These are phyloP conservation scores for Chrysomela aeneicollis DNA, from an alignment of 2,888 invertebrate species.

Conservation along the genomic window DNA sequence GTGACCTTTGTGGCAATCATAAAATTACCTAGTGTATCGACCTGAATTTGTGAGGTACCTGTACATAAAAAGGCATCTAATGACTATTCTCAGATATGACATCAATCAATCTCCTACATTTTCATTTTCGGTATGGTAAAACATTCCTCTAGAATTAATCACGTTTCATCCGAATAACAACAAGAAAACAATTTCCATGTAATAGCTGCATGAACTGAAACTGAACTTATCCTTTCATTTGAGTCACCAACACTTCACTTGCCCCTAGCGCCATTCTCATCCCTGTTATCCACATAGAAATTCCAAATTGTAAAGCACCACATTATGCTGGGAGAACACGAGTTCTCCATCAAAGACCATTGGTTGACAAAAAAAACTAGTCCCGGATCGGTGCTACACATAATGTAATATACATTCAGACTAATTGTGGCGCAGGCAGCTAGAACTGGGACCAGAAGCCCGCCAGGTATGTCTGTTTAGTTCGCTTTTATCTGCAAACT, in stretches of 20 bases:
- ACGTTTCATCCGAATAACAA: too few relatives aligned
- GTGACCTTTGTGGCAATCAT: too few relatives aligned
- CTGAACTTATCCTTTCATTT: background rate
- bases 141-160: too few relatives aligned
- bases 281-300: background rate
- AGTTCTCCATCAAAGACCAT: conserved; percentile 51
- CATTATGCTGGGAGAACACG: conserved; percentile 47
- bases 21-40: too few relatives aligned
- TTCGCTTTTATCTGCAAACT: conserved; percentile 26
- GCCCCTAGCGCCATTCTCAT: background rate
- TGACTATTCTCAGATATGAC: too few relatives aligned
- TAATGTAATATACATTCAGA: conserved; percentile 45
- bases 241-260: background rate
- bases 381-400: conserved; percentile 43
- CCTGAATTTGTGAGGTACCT: too few relatives aligned
- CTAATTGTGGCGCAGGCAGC: conserved; percentile 29
- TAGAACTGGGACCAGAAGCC: conserved; percentile 5
- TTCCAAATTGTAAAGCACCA: background rate
- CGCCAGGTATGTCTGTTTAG: conserved; percentile 20
- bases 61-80: too few relatives aligned
- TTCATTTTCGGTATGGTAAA: too few relatives aligned
- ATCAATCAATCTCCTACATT: too few relatives aligned
- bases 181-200: too few relatives aligned
- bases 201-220: background rate
- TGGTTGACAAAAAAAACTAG: conserved; percentile 41